These are phyloP conservation scores for Tetheella fluctuosa DNA, from an alignment of 2,888 invertebrate genomes.

Conservation along the genomic window DNA sequence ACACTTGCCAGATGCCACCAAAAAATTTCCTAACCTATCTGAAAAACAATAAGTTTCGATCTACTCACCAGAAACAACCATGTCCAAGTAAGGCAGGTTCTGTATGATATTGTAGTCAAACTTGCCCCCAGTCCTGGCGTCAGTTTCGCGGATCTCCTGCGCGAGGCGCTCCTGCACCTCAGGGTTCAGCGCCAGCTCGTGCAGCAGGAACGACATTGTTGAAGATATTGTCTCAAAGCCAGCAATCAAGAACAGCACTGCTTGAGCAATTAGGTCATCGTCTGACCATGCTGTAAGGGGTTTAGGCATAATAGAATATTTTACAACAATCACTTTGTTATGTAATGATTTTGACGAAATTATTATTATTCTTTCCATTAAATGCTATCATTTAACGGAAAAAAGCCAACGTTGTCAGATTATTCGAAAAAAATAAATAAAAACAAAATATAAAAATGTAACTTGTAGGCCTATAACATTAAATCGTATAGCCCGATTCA, in stretches of 20 bases:
- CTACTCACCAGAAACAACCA: slow-evolving; percentile 80
- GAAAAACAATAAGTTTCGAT: not conserved
- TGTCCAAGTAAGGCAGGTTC: slow-evolving; percentile 84
- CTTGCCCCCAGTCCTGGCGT: slow-evolving; percentile 58
- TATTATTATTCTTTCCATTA: too few relatives aligned
- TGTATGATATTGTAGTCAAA: slow-evolving; percentile 76
- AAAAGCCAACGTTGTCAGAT: too few relatives aligned
- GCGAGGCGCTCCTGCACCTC: slow-evolving; percentile 81
- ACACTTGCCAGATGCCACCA: too few relatives aligned
- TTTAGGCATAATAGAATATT: too few relatives aligned
- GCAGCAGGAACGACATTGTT: slow-evolving; percentile 73
- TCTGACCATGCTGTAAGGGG: slow-evolving; percentile 58
- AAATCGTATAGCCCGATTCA: too few relatives aligned
- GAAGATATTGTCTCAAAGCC: slow-evolving; percentile 79
- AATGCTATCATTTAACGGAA: too few relatives aligned
- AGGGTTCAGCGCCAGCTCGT: slow-evolving; percentile 83
- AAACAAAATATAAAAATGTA: too few relatives aligned
- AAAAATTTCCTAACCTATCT: too few relatives aligned
- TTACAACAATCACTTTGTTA: too few relatives aligned
- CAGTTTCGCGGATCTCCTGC: slow-evolving; percentile 78
- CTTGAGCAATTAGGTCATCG: slow-evolving; percentile 72
- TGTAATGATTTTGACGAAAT: too few relatives aligned
- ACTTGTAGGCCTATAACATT: too few relatives aligned
- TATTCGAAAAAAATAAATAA: too few relatives aligned
- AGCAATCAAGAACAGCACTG: slow-evolving; percentile 78